Evolutionary conservation across 2,797 vertebrate species (phyloP), one percentile per base, ranked within the genome.

Genomic region (Intellagama lesueurii): DNA sequence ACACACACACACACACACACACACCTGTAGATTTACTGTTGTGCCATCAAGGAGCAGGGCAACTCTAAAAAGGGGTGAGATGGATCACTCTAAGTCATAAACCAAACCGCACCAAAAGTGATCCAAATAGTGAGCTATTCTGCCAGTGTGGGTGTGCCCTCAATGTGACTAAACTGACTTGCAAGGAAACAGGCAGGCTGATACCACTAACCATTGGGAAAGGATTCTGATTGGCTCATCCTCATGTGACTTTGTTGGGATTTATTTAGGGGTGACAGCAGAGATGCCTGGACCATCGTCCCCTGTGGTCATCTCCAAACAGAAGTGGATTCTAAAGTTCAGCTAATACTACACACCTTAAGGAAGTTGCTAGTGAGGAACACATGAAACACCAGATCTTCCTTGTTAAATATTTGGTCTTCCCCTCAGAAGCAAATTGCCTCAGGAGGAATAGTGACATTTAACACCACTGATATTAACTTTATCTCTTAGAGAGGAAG

Each of bases 181-280:
- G 60, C 32, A 28, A 44, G 5, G 24, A 79, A 52, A 32, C 9
- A 19, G 64, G 19, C 11, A 56, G 2, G 7, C 30, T 9, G 17
- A 30, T 5, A 30, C n/a, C 30, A 60, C 35, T 14, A 28, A 83
- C 32, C 26, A 49, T 0, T 40, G 70, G 9, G 17, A 72, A 83
- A 83, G 1, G 90, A 68, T 49, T 93, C 76, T 0, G 0, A 94
- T 95, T 94, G 92, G 81, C 88, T 83, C 1, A 0, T 77, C 77
- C 22, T 28, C 2, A 68, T 26, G 14, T 56, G 52, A 14, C 1
- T 26, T 24, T 9, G 30, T 30, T 12, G 30, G n/a, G 70, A 40
- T 40, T 40, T 35, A 11, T 75, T 75, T 1, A n/a, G 30, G 5
- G 14, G 30, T 30, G 91, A 92, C 49, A 77, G 26, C 90, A 47